Percentiles rank a stretch among this genome's conserved stretches.
phyloP scores from a whole-genome alignment of 2,113 vertebrate species.

The Jaculus jaculus region DNA sequence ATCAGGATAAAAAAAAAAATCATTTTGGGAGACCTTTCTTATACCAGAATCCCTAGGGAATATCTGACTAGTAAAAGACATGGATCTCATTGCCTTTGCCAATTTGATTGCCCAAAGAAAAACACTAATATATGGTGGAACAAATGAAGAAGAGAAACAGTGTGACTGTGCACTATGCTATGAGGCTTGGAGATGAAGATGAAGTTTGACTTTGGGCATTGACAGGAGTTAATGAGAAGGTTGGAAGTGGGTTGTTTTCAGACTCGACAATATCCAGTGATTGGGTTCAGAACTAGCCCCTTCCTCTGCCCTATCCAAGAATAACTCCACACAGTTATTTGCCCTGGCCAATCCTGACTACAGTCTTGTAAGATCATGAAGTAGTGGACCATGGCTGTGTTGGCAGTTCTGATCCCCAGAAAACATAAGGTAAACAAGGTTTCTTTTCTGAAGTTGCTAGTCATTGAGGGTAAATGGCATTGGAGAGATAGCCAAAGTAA shows the following conservation, averaged over 20 bases:
- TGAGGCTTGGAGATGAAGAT: not conserved
- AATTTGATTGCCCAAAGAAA: not conserved
- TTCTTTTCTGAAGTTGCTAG: not conserved
- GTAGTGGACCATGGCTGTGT: not conserved
- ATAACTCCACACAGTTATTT: not conserved
- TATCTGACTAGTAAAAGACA: not conserved
- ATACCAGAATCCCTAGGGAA: not conserved
- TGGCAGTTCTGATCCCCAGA: not conserved
- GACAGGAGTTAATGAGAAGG: not conserved
- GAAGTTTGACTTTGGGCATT: slow-evolving; percentile 20
- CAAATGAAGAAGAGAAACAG: slow-evolving; percentile 13
- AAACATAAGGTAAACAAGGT: not conserved
- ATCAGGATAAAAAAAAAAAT: not conserved
- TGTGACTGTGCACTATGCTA: not conserved
- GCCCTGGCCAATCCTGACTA: not conserved
- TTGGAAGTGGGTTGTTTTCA: not conserved
- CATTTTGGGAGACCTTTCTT: not conserved
- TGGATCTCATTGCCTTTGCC: not conserved
- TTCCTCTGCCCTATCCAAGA: not conserved
- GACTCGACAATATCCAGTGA: too few relatives aligned
- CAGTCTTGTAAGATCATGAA: not conserved
- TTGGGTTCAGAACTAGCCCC: not conserved
- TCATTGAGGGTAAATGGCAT: not conserved
- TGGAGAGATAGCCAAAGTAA: not conserved
- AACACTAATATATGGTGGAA: not conserved